Base-by-base conservation (phyloP, 1,140 invertebrate species). In the Solenopsis invicta region DNA sequence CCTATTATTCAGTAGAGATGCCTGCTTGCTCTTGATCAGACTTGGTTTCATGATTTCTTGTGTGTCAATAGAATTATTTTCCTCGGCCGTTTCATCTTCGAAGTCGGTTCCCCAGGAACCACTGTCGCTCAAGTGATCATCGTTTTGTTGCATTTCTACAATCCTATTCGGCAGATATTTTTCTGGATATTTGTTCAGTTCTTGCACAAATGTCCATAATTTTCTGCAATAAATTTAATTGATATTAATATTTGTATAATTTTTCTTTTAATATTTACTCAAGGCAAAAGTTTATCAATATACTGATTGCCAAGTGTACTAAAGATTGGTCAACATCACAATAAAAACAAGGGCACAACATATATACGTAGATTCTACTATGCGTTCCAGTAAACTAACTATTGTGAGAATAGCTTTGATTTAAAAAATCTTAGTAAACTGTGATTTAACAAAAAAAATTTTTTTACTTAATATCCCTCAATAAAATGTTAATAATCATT, bases 101-200 rank as follows among this genome's bases (percentile, higher is more conserved):
- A 94, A 95, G 6, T 95, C 94, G 0, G 94, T 94, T 24, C 91
- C 94, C 94, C 94, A 95, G 5, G 93, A 94, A 56, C 90, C 92
- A 10, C 78, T 91, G 71, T 94, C 94, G 80, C 93, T 95, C 12
- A 91, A 34, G 0, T 88, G 69, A 59, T 94, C 93, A 10, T 92
- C 91, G 37, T 77, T 82, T 1, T 67, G 37, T 8, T 78, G 80
- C 0, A 13, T 0, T 21, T 86, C 61, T 10, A 34, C 4, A 0
- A 12, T 82, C 41, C 90, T 92, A 1, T 92, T 64, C 6, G 87
- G 61, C 0, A 93, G 89, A 82, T 91, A 94, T 48, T 92, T 92
- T 52, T 94, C 93, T 0, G 94, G 94, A 10, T 18, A 74, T 62
- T 92, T 94, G 16, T 88, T 94, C 8, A 95, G 2, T 37, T 94